A percentile compares a stretch with the other conserved stretches of the same genome.
Conservation (phyloP, 2,888 invertebrate genomes). For the Cerceris ruficornis region DNA sequence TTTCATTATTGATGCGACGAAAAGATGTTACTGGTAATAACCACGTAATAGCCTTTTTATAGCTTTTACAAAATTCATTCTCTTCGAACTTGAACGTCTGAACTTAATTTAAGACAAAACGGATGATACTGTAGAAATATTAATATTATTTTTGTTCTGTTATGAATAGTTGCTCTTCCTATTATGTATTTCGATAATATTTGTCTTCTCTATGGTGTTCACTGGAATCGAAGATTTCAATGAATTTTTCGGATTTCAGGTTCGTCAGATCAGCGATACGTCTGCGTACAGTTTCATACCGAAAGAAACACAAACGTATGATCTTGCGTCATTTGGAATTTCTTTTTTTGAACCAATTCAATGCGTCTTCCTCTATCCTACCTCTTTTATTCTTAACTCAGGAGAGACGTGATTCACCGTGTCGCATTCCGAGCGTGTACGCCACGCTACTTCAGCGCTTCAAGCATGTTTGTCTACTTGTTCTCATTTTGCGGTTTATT, state of each 20-base stretch:
- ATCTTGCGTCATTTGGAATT: conserved; percentile 30
- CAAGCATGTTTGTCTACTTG: conserved; percentile 12
- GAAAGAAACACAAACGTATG: not conserved
- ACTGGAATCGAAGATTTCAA: not conserved
- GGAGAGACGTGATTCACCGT: conserved; percentile 48
- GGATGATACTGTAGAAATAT: too few relatives aligned
- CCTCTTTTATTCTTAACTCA: conserved; percentile 55
- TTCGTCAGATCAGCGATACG: not conserved
- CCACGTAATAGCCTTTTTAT: too few relatives aligned
- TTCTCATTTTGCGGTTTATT: conserved; percentile 14
- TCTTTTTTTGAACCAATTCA: conserved; percentile 25
- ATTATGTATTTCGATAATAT: not conserved
- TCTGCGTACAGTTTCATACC: not conserved
- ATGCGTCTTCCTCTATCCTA: conserved; percentile 17
- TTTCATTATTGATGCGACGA: too few relatives aligned
- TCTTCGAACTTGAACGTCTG: too few relatives aligned
- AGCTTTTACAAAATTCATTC: too few relatives aligned
- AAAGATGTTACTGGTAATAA: too few relatives aligned
- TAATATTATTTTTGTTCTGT: too few relatives aligned
- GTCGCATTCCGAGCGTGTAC: conserved; percentile 36
- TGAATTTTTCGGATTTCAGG: not conserved
- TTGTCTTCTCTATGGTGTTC: not conserved
- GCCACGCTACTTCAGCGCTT: conserved; percentile 18
- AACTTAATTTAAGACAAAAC: too few relatives aligned
- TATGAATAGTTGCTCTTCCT: too few relatives aligned